Evolutionary conservation across 2,797 vertebrate genomes (phyloP).

Genomic region (Dryobates pubescens): DNA sequence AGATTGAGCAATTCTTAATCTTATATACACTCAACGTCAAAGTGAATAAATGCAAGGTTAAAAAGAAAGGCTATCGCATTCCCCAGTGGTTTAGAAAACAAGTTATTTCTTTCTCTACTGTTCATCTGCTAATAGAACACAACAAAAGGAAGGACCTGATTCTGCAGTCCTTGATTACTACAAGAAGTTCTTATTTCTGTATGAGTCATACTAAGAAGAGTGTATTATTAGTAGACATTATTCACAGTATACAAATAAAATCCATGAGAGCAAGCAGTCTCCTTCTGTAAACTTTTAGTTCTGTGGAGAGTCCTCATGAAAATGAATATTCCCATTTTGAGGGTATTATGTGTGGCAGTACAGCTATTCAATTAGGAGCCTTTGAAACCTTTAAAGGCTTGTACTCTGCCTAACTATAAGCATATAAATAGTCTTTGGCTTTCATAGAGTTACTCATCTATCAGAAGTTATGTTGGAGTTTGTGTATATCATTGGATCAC

Average conservation of each 20-base stretch:
- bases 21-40: constrained; percentile 30
- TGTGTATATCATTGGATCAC: neutral
- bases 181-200: neutral
- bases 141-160: constrained; percentile 4
- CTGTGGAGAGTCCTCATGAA: neutral
- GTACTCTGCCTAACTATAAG: constrained; percentile 1
- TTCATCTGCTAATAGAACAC: neutral
- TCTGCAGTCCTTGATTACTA: neutral
- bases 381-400: constrained; percentile 36
- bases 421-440: constrained; percentile 20
- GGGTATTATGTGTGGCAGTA: neutral
- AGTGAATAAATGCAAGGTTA: constrained; percentile 62
- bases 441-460: neutral
- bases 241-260: neutral
- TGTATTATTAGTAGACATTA: neutral
- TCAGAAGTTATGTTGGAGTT: neutral
- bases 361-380: constrained; percentile 24
- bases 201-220: neutral
- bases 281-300: constrained; percentile 11
- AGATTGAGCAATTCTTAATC: constrained; percentile 60
- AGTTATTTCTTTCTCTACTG: neutral
- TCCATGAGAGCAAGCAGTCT: neutral
- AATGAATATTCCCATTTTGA: constrained; percentile 9
- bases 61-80: constrained; percentile 39
- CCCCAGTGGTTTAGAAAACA: constrained; percentile 2